Evolutionary conservation across 2,888 invertebrate genomes (phyloP).

Genomic region (Ectropis crepuscularia): DNA sequence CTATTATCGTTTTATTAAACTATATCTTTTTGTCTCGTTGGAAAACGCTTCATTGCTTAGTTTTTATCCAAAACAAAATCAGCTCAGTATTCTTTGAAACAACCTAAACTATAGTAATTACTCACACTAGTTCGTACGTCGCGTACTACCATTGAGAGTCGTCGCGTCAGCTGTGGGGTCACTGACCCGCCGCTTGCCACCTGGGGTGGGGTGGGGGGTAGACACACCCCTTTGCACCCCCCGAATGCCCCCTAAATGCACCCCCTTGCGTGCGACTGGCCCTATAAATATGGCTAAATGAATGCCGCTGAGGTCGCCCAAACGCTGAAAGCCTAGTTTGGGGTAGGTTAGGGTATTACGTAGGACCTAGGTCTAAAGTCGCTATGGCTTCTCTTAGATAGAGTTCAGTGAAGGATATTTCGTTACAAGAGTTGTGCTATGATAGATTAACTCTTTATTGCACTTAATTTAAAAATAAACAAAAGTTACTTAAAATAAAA

Average conservation of each 20-base stretch:
- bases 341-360: constrained; percentile 26
- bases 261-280: constrained; percentile 36
- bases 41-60: too few species aligned
- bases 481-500: too few species aligned
- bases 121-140: constrained; percentile 21
- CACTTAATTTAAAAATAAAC: too few species aligned
- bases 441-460: too few species aligned
- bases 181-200: constrained; percentile 48
- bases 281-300: constrained; percentile 31
- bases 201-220: constrained; percentile 29
- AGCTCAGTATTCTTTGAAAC: constrained; percentile 31
- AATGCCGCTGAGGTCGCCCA: constrained; percentile 38
- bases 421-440: too few species aligned
- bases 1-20: too few species aligned
- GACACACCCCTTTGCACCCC: constrained; percentile 50
- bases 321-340: constrained; percentile 40
- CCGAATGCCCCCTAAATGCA: too few species aligned
- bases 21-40: too few species aligned
- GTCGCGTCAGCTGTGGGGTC: constrained; percentile 75
- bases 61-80: constrained; percentile 1
- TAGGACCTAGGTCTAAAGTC: background rate
- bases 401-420: too few species aligned
- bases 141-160: constrained; percentile 67
- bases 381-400: background rate
- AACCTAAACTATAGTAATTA: constrained; percentile 37